Percentiles rank a stretch among this genome's conserved stretches.
phyloP scores from a whole-genome alignment of 2,888 invertebrate genomes.

The Entomobrya proxima region DNA sequence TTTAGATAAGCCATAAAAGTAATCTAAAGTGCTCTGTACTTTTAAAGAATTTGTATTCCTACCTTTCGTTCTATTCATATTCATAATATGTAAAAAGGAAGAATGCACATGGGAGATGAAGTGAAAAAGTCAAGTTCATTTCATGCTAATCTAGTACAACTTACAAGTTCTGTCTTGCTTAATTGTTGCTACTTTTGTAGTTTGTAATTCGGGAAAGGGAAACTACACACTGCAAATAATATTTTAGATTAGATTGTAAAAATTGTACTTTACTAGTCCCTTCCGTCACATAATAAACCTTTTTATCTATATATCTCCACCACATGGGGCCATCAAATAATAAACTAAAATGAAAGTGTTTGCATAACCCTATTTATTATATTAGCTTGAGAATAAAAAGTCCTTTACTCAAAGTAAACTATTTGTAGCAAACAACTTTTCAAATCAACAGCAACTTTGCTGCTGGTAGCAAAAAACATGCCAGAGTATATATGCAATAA shows the following conservation, averaged over 20 bases:
- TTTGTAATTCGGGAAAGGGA: too few species aligned
- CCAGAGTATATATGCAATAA: not conserved
- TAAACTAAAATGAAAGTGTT: slow-evolving; percentile 38
- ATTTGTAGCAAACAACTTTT: slow-evolving; percentile 34
- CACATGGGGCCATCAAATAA: slow-evolving; percentile 40
- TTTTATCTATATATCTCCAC: not conserved
- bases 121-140: slow-evolving; percentile 37
- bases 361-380: slow-evolving; percentile 10
- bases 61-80: too few species aligned
- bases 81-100: too few species aligned
- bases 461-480: slow-evolving; percentile 7
- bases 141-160: slow-evolving; percentile 4
- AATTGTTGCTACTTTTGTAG: too few species aligned
- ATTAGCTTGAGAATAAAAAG: not conserved
- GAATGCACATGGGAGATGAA: slow-evolving; percentile 2
- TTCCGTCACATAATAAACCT: slow-evolving; percentile 31
- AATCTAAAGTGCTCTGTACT: too few species aligned
- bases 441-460: slow-evolving; percentile 3
- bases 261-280: not conserved
- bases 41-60: too few species aligned
- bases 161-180: slow-evolving; percentile 36
- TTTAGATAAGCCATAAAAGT: slow-evolving; percentile 45
- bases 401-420: not conserved
- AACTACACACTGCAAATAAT: too few species aligned
- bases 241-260: too few species aligned